phyloP scores from a whole-genome alignment of 2,888 invertebrate species.

The Yponomeuta malinellus region DNA sequence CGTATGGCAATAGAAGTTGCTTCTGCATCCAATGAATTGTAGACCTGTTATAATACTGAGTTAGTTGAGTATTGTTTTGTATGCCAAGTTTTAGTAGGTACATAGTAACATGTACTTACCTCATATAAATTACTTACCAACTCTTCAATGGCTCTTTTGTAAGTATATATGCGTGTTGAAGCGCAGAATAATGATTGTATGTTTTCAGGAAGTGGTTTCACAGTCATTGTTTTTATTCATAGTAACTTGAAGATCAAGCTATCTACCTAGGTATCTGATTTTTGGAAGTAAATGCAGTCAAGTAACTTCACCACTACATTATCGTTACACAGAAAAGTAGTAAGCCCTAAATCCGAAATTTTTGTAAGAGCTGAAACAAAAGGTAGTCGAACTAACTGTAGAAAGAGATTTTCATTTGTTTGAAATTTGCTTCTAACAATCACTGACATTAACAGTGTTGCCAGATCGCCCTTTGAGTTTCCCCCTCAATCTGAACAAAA shows the following conservation, averaged over 20 bases:
- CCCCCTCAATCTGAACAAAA: too few relatives aligned
- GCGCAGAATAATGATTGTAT: slow-evolving; percentile 74
- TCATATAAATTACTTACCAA: slow-evolving; percentile 55
- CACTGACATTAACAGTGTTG: too few relatives aligned
- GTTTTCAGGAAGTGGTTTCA: slow-evolving; percentile 49
- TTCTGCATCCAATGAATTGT: slow-evolving; percentile 82
- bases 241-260: background rate
- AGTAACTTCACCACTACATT: too few relatives aligned
- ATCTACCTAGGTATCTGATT: too few relatives aligned
- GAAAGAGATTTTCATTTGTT: too few relatives aligned
- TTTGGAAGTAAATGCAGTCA: too few relatives aligned
- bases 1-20: slow-evolving; percentile 82
- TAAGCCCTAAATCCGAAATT: too few relatives aligned
- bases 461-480: too few relatives aligned
- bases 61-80: background rate
- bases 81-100: background rate
- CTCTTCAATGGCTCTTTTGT: slow-evolving; percentile 78
- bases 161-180: slow-evolving; percentile 71
- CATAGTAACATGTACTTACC: background rate
- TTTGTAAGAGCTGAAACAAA: too few relatives aligned
- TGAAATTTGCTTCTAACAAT: too few relatives aligned
- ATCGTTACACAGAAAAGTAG: too few relatives aligned
- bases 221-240: slow-evolving; percentile 28
- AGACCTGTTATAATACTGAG: slow-evolving; percentile 59
- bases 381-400: too few relatives aligned